Conservation (phyloP, 2,113 vertebrate genomes). For the Puffinus mauretanicus region DNA sequence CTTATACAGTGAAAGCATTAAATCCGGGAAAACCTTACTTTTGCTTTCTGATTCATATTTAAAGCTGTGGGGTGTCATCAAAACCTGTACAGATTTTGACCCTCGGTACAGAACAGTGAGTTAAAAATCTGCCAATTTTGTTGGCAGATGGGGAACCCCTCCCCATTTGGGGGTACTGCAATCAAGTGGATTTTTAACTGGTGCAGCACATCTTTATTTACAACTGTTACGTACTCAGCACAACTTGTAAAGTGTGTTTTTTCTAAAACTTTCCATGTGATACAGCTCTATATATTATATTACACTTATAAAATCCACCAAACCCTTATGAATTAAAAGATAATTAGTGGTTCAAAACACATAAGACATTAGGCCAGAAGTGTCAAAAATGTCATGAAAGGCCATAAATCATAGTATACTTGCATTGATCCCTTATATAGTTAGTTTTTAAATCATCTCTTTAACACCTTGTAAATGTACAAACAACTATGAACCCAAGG, state of each 20-base stretch:
- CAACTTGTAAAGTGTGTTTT: constrained; percentile 65
- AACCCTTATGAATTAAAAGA: constrained; percentile 88
- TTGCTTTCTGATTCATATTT: neutral
- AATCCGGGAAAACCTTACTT: neutral
- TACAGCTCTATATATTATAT: constrained; percentile 76
- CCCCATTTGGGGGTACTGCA: neutral
- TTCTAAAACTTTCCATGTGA: constrained; percentile 70
- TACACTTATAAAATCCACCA: constrained; percentile 77
- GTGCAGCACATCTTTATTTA: constrained; percentile 69
- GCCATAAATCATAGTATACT: constrained; percentile 87
- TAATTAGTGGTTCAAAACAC: constrained; percentile 88
- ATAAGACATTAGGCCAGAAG: constrained; percentile 78
- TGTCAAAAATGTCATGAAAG: constrained; percentile 89
- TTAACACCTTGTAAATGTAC: constrained; percentile 82
- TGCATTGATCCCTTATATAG: constrained; percentile 79
- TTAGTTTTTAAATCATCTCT: constrained; percentile 83
- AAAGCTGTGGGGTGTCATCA: neutral
- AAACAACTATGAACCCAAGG: constrained; percentile 81
- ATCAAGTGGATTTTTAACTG: constrained; percentile 34
- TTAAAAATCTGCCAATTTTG: neutral
- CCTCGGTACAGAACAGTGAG: neutral
- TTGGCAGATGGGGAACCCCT: neutral
- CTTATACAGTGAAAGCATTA: neutral
- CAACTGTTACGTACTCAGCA: constrained; percentile 56
- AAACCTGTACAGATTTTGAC: neutral